phyloP scores from a whole-genome alignment of 2,797 vertebrate species.

The Parauchenoglanis punctatus region DNA sequence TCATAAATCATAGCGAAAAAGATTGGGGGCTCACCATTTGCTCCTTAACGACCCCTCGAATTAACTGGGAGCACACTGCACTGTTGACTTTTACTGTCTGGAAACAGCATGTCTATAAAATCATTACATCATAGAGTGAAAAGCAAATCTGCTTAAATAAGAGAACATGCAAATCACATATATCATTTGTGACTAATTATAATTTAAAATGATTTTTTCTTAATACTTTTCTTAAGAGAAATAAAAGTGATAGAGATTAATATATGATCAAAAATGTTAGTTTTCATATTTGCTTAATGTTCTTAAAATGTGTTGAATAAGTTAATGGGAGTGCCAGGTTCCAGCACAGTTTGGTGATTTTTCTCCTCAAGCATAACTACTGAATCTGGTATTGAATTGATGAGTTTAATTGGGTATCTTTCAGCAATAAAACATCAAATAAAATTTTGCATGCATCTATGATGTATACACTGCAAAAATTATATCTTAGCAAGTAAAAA shows the following conservation, averaged over 20 bases:
- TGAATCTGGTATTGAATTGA: not conserved
- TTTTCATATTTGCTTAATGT: not conserved
- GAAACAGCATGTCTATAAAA: slow-evolving; percentile 49
- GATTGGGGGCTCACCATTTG: slow-evolving; percentile 14
- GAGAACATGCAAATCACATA: slow-evolving; percentile 4
- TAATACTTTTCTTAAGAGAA: slow-evolving; percentile 21
- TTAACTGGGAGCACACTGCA: slow-evolving; percentile 22
- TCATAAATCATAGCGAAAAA: slow-evolving; percentile 44
- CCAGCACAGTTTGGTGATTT: not conserved
- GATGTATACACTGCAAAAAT: not conserved
- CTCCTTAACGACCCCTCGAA: slow-evolving; percentile 4
- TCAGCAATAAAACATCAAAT: not conserved
- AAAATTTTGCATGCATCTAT: not conserved
- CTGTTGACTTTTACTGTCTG: slow-evolving; percentile 51
- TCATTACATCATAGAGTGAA: slow-evolving; percentile 9
- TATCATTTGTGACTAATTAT: slow-evolving; percentile 1
- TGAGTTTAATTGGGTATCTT: not conserved
- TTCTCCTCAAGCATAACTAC: not conserved
- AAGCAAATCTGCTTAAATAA: slow-evolving; percentile 31
- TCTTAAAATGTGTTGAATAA: not conserved
- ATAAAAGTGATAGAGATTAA: no score
- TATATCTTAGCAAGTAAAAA: not conserved
- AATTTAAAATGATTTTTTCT: slow-evolving; percentile 23
- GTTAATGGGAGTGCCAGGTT: not conserved
- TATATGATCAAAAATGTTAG: not conserved